These are phyloP conservation scores for Ceratitis capitata DNA, from an alignment of 1,140 invertebrate species.

Conservation along the genomic window DNA sequence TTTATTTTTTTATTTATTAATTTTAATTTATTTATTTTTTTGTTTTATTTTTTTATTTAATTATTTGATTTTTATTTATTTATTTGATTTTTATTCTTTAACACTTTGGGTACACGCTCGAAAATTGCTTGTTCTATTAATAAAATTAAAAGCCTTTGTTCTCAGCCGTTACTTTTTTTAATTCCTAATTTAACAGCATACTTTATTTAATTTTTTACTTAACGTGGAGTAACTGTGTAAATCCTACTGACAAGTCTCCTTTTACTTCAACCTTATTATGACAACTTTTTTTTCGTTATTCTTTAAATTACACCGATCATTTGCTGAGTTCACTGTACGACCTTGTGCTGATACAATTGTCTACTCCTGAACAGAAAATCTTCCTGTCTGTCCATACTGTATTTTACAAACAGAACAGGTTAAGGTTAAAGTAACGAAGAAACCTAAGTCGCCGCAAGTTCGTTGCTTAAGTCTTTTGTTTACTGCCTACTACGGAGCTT, in stretches of 20 bases:
- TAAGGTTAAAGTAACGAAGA: slow-evolving; percentile 24
- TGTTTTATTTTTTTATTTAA: no score
- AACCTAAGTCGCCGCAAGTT: slow-evolving; percentile 51
- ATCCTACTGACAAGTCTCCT: background rate
- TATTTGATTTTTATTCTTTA: no score
- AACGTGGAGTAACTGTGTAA: no score
- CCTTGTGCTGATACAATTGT: background rate
- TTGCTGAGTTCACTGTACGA: background rate
- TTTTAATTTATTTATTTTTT: no score
- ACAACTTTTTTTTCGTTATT: background rate
- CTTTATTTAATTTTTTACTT: no score
- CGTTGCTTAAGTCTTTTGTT: slow-evolving; percentile 59
- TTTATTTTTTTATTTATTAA: no score
- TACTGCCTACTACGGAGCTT: background rate
- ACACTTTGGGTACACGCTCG: no score
- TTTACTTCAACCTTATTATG: background rate
- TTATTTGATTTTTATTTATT: no score
- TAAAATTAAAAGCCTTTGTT: no score
- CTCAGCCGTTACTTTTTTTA: no score
- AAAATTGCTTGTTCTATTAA: no score
- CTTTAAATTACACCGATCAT: background rate
- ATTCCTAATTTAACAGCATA: no score
- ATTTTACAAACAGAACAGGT: slow-evolving; percentile 46
- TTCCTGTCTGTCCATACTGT: background rate
- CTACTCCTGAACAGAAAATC: background rate